A percentile compares a stretch with the other conserved stretches of the same genome.
phyloP scores from a whole-genome alignment of 2,797 vertebrate genomes.

The Prionace glauca region DNA sequence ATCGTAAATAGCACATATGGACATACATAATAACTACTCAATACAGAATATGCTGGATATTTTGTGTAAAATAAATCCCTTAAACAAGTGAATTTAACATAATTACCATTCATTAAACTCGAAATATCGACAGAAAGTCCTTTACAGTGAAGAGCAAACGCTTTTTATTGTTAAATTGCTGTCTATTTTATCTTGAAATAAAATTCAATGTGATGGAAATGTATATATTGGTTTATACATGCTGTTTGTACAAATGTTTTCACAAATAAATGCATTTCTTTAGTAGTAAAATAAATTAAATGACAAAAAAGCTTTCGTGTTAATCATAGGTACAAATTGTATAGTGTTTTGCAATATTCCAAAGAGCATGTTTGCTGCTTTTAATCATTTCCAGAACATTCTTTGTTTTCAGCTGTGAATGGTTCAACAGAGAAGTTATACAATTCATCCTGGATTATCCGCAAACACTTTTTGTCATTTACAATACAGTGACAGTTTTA shows the following conservation, averaged over 20 bases:
- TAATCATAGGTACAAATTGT: background rate
- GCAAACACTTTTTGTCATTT: constrained; percentile 40
- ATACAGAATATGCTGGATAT: background rate
- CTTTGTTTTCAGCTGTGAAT: constrained; percentile 51
- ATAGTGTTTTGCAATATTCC: background rate
- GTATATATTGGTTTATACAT: background rate
- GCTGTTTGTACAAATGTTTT: background rate
- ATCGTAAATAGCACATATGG: background rate
- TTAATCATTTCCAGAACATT: constrained; percentile 42
- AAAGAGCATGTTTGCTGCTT: background rate
- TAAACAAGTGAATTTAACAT: background rate
- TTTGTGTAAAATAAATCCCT: background rate
- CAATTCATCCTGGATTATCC: constrained; percentile 44
- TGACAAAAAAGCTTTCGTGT: background rate
- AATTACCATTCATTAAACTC: background rate
- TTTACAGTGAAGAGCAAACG: background rate
- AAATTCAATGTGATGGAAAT: background rate
- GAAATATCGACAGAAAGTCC: background rate
- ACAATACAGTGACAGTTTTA: constrained; percentile 56
- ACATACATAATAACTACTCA: background rate
- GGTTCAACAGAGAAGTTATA: constrained; percentile 54
- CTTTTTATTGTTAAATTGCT: background rate
- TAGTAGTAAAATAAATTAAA: background rate
- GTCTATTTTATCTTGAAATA: background rate
- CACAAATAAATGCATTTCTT: too few species aligned